phyloP scores from a whole-genome alignment of 2,888 invertebrate genomes.

The Dynastes grantii region DNA sequence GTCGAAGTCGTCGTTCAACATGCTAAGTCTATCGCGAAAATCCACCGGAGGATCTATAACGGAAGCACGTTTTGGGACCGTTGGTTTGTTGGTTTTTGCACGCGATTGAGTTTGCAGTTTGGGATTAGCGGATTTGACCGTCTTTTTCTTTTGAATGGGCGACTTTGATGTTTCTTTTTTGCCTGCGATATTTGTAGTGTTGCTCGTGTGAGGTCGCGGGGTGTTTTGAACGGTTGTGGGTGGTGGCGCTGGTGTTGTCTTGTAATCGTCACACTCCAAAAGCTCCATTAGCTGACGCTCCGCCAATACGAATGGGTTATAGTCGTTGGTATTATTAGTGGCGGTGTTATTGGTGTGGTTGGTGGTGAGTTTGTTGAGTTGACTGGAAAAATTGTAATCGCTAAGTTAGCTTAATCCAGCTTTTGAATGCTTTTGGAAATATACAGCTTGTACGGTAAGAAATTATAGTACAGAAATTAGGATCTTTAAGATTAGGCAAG shows the following conservation, averaged over 20 bases:
- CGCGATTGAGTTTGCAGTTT: constrained; percentile 38
- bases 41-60: constrained; percentile 70
- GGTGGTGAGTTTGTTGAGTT: constrained; percentile 1
- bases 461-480: too few relatives aligned
- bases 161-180: constrained; percentile 36
- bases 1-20: constrained; percentile 65
- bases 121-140: constrained; percentile 53
- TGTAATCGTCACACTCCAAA: constrained; percentile 78
- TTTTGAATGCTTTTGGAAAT: too few relatives aligned
- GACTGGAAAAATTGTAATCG: neutral
- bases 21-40: constrained; percentile 67
- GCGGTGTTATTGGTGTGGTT: neutral
- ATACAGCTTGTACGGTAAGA: too few relatives aligned
- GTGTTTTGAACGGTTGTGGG: constrained; percentile 54
- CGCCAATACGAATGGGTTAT: constrained; percentile 86
- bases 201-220: constrained; percentile 69
- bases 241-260: constrained; percentile 64
- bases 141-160: constrained; percentile 49
- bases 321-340: constrained; percentile 62
- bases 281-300: constrained; percentile 88
- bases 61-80: constrained; percentile 64
- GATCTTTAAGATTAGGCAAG: too few relatives aligned
- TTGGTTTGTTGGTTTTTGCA: constrained; percentile 53
- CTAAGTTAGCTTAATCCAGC: too few relatives aligned
- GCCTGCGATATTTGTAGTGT: constrained; percentile 47